Conservation (phyloP, 1,140 invertebrate species). For the Leptopilina boulardi region DNA sequence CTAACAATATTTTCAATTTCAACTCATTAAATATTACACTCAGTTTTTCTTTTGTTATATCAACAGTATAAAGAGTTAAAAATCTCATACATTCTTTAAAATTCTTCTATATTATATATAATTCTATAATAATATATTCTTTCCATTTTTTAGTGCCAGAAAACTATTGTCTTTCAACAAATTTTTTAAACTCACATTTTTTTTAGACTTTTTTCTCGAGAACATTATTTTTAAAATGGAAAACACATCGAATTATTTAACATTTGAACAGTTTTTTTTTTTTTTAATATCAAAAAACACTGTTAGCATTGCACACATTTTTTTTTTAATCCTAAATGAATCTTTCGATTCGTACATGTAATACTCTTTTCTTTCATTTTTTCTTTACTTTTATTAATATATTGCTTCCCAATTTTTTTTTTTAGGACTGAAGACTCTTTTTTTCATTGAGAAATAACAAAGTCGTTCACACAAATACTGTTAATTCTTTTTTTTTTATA, state of each 20-base stretch:
- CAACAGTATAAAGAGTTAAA: constrained; percentile 19
- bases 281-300: background rate
- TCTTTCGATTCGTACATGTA: background rate
- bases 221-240: background rate
- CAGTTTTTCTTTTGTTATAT: background rate
- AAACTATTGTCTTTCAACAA: background rate
- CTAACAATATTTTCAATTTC: background rate
- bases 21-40: background rate
- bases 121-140: too few relatives aligned
- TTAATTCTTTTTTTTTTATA: background rate
- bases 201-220: background rate
- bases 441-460: background rate
- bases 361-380: background rate
- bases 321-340: constrained; percentile 8
- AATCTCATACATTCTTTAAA: background rate
- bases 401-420: background rate
- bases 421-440: background rate
- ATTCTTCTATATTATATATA: background rate
- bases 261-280: background rate
- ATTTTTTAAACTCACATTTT: background rate
- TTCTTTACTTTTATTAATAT: too few relatives aligned
- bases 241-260: background rate
- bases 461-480: constrained; percentile 12
- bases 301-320: constrained; percentile 5
- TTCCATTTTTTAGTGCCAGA: background rate